Percentiles rank a stretch among this genome's conserved stretches.
Evolutionary conservation across 1,140 invertebrate species (phyloP).

Genomic region (Lethrus apterus): DNA sequence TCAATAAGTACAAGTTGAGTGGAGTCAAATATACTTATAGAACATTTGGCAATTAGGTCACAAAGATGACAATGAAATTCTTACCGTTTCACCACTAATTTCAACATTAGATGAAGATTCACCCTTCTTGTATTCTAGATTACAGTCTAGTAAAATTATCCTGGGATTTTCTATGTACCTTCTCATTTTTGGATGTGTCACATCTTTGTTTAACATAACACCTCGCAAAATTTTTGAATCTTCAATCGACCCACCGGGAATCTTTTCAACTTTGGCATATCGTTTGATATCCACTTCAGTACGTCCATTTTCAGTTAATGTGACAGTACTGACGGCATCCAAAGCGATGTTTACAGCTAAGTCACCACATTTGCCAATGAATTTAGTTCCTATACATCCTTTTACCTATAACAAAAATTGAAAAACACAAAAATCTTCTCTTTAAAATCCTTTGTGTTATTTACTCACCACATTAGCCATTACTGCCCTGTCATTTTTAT

Average conservation of each 20-base stretch:
- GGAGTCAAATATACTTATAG: slow-evolving; percentile 7
- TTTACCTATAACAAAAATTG: slow-evolving; percentile 49
- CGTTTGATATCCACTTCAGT: slow-evolving; percentile 97
- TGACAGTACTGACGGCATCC: slow-evolving; percentile 89
- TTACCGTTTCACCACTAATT: slow-evolving; percentile 79
- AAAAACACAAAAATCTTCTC: neutral
- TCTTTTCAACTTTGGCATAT: slow-evolving; percentile 96
- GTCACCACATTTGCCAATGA: slow-evolving; percentile 91
- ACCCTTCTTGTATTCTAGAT: slow-evolving; percentile 97
- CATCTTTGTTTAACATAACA: slow-evolving; percentile 98
- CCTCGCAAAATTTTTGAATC: slow-evolving; percentile 92
- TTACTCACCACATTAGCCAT: slow-evolving; percentile 68
- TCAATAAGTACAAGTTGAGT: neutral
- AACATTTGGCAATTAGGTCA: neutral
- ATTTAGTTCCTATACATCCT: slow-evolving; percentile 97
- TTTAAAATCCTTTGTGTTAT: neutral
- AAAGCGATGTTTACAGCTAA: slow-evolving; percentile 92
- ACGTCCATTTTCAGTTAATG: slow-evolving; percentile 79
- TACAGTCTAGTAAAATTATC: slow-evolving; percentile 91
- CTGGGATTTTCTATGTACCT: slow-evolving; percentile 92
- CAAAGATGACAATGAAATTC: neutral
- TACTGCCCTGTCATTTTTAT: slow-evolving; percentile 75
- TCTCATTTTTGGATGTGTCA: slow-evolving; percentile 96
- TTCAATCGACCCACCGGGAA: slow-evolving; percentile 93
- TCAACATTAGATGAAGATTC: slow-evolving; percentile 98